Evolutionary conservation across 1,140 invertebrate species (phyloP), one percentile per base, ranked within the genome.

Genomic region (Drosophila quadrilineata): DNA sequence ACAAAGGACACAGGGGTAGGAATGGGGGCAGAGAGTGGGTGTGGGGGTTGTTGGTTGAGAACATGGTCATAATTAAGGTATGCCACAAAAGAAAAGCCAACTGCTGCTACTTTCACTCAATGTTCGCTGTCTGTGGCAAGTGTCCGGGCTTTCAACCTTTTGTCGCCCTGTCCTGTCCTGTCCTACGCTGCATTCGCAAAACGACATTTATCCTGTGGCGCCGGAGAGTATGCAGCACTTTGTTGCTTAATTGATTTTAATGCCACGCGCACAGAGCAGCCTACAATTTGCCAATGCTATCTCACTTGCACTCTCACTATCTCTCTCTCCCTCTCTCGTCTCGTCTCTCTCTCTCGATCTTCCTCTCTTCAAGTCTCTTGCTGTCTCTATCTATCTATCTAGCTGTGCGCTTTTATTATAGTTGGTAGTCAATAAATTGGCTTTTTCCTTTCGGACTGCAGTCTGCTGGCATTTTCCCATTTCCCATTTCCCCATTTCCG

Each of bases 171-270:
- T 14, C 19, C 17, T 19, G 12, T 21, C 8, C 12, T 36, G 3
- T 43, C 16, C 3, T 2, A n/a, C 24, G 22, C 10, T 52, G 70
- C 65, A 67, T 66, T 46, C 66, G 48, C n/a, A n/a, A n/a, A n/a
- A 77, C 46, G 65, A 85, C 77, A 84, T 85, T 79, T 85, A 74
- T 74, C 79, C 69, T 50, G 43, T 67, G 72, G 60, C 60, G 71
- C 66, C 73, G 64, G 62, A 67, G 62, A 71, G 71, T 75, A 79
- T 68, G 73, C 54, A 75, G 85, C 77, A 79, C 75, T 87, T 87
- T 87, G 84, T 87, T 84, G 71, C 68, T 87, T 75, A 79, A 84
- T 77, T 75, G 84, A 84, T 87, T 84, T 82, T 87, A 84, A 87
- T 84, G 64, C 71, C 71, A 64, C 58, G 56, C 60, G 66, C 63